Conservation (phyloP, 2,888 invertebrate species). For the Caenorhabditis angaria region DNA sequence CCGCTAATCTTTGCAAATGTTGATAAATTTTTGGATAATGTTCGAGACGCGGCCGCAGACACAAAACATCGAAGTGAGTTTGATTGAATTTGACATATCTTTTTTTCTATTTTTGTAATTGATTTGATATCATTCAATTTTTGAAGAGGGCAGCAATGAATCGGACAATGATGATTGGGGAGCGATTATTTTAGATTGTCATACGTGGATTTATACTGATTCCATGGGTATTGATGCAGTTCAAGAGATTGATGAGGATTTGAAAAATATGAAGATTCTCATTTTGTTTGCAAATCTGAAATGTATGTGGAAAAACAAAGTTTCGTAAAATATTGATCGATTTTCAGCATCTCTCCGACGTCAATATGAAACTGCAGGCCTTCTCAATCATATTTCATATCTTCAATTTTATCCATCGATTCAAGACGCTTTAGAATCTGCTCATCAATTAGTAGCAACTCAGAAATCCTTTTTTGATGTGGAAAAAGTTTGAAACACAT, state of each 20-base stretch:
- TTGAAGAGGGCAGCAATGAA: constrained; percentile 10
- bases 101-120: too few species aligned
- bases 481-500: constrained; percentile 5
- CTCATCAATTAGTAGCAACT: constrained; percentile 20
- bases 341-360: constrained; percentile 43
- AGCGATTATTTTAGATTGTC: constrained; percentile 56
- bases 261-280: constrained; percentile 32
- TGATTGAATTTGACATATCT: not conserved
- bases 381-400: constrained; percentile 30
- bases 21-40: constrained; percentile 71
- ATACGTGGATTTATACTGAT: constrained; percentile 59
- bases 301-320: constrained; percentile 21
- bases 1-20: constrained; percentile 74
- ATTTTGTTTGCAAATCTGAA: constrained; percentile 51
- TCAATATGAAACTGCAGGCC: constrained; percentile 43
- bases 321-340: not conserved
- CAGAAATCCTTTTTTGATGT: constrained; percentile 26
- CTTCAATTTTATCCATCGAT: constrained; percentile 48
- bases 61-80: constrained; percentile 2
- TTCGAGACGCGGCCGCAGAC: constrained; percentile 16
- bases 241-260: constrained; percentile 50
- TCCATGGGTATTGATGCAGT: constrained; percentile 62
- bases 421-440: constrained; percentile 38
- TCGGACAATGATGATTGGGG: constrained; percentile 16
- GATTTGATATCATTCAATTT: too few species aligned